Evolutionary conservation across 2,797 vertebrate species (phyloP).

Genomic region (Nyctalus aviator): DNA sequence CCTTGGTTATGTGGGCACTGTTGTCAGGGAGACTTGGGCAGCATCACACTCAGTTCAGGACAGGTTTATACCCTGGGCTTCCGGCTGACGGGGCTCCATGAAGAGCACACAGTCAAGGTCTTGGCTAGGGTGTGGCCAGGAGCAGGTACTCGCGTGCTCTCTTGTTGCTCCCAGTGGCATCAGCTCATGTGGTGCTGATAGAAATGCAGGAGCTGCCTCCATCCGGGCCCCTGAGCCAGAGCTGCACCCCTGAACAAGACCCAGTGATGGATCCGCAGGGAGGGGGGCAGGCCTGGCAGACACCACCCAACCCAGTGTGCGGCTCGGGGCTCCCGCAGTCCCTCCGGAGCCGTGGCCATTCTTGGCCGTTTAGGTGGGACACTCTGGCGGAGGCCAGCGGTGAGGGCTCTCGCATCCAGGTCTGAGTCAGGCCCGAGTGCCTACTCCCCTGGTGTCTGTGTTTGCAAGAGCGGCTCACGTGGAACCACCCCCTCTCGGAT

Average conservation of each 20-base stretch:
- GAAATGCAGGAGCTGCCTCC: not conserved
- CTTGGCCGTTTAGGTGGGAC: not conserved
- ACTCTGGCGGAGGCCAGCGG: not conserved
- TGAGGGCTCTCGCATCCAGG: not conserved
- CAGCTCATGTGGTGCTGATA: not conserved
- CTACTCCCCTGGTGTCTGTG: not conserved
- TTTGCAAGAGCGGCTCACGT: not conserved
- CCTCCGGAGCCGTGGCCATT: fast-evolving
- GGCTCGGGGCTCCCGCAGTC: not conserved
- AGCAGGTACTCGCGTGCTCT: not conserved
- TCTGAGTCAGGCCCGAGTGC: not conserved
- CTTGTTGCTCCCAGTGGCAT: not conserved
- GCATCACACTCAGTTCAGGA: not conserved
- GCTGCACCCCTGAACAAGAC: not conserved
- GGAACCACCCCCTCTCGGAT: not conserved
- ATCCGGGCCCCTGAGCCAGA: not conserved
- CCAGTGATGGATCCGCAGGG: not conserved
- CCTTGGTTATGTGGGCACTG: not conserved
- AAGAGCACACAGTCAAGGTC: not conserved
- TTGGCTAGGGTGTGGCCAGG: not conserved
- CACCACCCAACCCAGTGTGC: not conserved
- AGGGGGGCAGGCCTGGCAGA: not conserved
- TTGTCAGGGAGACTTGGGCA: not conserved
- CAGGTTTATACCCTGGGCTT: not conserved
- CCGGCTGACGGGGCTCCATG: not conserved